Conservation (phyloP, 1,140 invertebrate species). For the Ceratina japonica region DNA sequence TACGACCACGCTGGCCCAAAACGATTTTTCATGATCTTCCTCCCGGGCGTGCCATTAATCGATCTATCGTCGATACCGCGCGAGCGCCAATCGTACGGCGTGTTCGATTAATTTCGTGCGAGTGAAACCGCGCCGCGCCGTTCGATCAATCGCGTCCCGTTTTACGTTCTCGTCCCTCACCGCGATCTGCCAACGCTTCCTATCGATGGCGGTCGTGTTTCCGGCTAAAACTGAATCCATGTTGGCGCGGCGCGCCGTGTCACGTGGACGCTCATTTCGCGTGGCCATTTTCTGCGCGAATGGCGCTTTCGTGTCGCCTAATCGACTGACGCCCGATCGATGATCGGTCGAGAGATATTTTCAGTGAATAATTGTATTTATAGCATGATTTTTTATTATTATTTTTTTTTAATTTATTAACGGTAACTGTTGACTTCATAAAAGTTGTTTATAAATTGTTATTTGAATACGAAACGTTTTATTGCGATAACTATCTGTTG, state of each 20-base stretch:
- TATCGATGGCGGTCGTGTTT: conserved; percentile 17
- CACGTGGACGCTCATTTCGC: conserved; percentile 22
- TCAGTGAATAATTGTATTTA: conserved; percentile 10
- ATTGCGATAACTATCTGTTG: background rate
- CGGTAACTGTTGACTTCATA: background rate
- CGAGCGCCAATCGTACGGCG: background rate
- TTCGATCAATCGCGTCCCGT: conserved; percentile 29
- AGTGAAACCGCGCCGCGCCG: conserved; percentile 32
- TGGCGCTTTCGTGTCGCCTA: conserved; percentile 35
- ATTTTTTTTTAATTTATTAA: no score
- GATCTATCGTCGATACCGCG: conserved; percentile 24
- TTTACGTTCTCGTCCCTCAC: background rate
- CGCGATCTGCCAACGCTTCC: conserved; percentile 22
- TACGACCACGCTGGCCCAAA: conserved; percentile 2
- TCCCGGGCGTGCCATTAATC: conserved; percentile 7
- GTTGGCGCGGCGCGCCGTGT: background rate
- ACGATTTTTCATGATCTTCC: conserved; percentile 35
- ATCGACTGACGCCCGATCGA: conserved; percentile 5
- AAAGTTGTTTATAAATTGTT: background rate
- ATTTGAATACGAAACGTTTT: background rate
- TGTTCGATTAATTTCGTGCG: conserved; percentile 12
- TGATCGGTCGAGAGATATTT: conserved; percentile 11
- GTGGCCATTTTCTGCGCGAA: conserved; percentile 29
- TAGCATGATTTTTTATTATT: background rate
- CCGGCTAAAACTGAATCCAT: conserved; percentile 33